phyloP scores from a whole-genome alignment of 2,797 vertebrate species.

The Ctenopoma kingsleyae region DNA sequence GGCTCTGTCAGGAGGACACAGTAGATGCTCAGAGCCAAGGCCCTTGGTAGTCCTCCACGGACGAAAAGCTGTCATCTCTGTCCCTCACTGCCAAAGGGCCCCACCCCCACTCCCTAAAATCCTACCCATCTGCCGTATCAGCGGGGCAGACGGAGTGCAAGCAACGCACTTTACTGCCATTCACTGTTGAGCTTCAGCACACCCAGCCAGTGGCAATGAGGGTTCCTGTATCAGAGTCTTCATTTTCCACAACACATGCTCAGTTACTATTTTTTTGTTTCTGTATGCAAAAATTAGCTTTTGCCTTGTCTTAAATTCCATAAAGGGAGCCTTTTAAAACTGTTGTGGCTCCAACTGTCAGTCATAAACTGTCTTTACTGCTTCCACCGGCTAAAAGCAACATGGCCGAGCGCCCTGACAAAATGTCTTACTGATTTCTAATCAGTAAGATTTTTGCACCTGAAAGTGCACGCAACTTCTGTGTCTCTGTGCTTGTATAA shows the following conservation, averaged over 20 bases:
- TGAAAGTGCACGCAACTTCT: conserved; percentile 50
- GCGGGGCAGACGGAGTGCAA: conserved; percentile 70
- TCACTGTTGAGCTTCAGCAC: conserved; percentile 59
- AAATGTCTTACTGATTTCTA: conserved; percentile 39
- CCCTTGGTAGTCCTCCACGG: conserved; percentile 69
- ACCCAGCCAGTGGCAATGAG: conserved; percentile 42
- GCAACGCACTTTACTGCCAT: conserved; percentile 73
- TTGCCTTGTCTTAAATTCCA: conserved; percentile 2
- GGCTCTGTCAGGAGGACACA: conserved; percentile 74
- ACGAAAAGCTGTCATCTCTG: conserved; percentile 75
- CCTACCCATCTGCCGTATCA: conserved; percentile 79
- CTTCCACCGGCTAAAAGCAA: conserved; percentile 32
- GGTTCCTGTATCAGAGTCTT: conserved; percentile 44
- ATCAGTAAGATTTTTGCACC: conserved; percentile 57
- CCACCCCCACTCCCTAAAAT: conserved; percentile 62
- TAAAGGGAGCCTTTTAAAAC: conserved; percentile 7
- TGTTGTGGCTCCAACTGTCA: conserved; percentile 14
- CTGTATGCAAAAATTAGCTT: conserved; percentile 20
- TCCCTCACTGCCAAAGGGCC: conserved; percentile 67
- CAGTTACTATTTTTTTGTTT: conserved; percentile 24
- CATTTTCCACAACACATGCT: conserved; percentile 39
- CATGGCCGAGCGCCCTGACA: conserved; percentile 34
- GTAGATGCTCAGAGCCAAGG: conserved; percentile 72
- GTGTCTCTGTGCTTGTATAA: conserved; percentile 48
- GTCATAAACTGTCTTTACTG: conserved; percentile 12